Evolutionary conservation across 2,888 invertebrate genomes (phyloP).

Genomic region (Drosophila mercatorum): DNA sequence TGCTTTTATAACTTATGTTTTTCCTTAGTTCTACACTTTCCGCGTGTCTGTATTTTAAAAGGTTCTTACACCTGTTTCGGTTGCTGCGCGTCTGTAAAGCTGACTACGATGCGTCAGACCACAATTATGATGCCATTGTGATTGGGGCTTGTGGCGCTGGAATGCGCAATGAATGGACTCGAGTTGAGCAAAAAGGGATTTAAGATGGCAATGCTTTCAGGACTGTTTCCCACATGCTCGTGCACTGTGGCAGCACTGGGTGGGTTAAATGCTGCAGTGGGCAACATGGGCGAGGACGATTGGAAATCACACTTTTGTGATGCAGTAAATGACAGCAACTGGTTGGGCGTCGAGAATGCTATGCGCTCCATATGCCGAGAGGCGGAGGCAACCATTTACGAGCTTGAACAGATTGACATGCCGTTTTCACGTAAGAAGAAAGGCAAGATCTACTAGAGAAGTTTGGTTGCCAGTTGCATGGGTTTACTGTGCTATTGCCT

Average conservation of each 20-base stretch:
- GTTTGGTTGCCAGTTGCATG: no score
- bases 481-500: no score
- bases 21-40: not conserved
- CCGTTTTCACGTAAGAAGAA: no score
- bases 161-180: no score
- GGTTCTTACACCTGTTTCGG: not conserved
- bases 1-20: not conserved
- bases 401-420: not conserved
- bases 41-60: not conserved
- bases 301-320: slow-evolving; percentile 90
- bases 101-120: not conserved
- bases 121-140: not conserved
- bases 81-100: not conserved
- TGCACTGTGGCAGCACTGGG: no score
- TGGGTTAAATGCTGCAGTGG: slow-evolving; percentile 87
- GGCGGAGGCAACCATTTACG: slow-evolving; percentile 90
- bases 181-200: slow-evolving; percentile 93
- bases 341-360: slow-evolving; percentile 98
- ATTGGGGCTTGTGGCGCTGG: not conserved
- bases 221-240: slow-evolving; percentile 89
- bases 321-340: slow-evolving; percentile 96
- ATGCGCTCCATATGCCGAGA: slow-evolving; percentile 98
- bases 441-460: no score
- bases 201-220: slow-evolving; percentile 97
- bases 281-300: slow-evolving; percentile 94